Base-by-base conservation (phyloP, 2,113 vertebrate species). In the Lanius collurio region DNA sequence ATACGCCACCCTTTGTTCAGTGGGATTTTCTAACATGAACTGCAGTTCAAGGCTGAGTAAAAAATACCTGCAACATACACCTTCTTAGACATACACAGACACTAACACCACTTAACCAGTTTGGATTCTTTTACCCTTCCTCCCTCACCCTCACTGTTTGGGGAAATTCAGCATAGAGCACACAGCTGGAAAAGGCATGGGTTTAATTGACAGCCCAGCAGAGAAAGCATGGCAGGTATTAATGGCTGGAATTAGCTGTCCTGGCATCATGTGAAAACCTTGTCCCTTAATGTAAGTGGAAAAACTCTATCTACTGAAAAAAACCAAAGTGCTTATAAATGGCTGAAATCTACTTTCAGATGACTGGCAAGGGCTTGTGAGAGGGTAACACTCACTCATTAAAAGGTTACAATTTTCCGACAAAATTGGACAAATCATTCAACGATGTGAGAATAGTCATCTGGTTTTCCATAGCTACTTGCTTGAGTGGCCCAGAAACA, bases 331-430 rank as follows among this genome's bases (percentile, higher is more conserved):
- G 33, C 4, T 33, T 55, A 33, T 15, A 64, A 31, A 71, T 37
- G 64, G 76, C 69, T 79, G 55, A 91, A 69, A 68, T 15, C 26
- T 33, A 39, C 47, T 83, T 87, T 89, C 62, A 42, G 49, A 68
- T 64, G 59, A 44, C 60, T 64, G 76, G 55, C n/a, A 67, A 64
- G n/a, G 6, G 31, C 27, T 89, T 49, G 59, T 92, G 41, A 93
- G 88, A 87, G 27, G 73, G 46, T 5, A 87, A 90, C 5, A 84
- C 44, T 90, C 89, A 78, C 31, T 68, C 73, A n/a, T 15, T 33
- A 16, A 96, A 96, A 96, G 93, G 90, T 96, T 95, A 96, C 10
- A 71, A 93, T 90, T 95, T 96, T 95, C 95, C 90, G 93, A 52
- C 35, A 96, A 90, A 92, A 88, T 33, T n/a, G 39, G 73, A 70